These are phyloP conservation scores for Rhinopomastus cyanomelas DNA, from an alignment of 2,113 vertebrate species.

Conservation along the genomic window DNA sequence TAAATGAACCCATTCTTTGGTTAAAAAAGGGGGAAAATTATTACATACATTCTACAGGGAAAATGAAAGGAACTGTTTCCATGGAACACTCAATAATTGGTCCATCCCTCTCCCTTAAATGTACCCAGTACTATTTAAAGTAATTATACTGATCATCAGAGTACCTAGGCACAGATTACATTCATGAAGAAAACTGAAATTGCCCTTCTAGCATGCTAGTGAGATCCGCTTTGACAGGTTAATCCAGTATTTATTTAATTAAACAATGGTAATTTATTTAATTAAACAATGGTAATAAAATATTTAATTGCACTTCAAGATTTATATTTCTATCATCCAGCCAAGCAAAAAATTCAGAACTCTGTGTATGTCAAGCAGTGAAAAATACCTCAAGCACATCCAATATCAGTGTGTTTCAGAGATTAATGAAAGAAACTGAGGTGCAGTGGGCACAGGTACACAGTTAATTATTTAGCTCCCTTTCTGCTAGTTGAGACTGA, in stretches of 20 bases:
- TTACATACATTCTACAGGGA: not conserved
- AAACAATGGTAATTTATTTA: slow-evolving; percentile 38
- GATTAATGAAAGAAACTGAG: not conserved
- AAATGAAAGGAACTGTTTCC: not conserved
- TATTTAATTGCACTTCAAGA: slow-evolving; percentile 9
- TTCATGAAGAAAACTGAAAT: slow-evolving; percentile 7
- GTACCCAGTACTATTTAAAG: not conserved
- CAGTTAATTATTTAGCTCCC: slow-evolving; percentile 16
- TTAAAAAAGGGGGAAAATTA: not conserved
- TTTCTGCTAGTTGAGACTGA: slow-evolving; percentile 1
- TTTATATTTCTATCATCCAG: not conserved
- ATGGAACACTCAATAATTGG: not conserved
- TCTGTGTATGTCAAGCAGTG: not conserved
- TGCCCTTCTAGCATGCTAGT: not conserved
- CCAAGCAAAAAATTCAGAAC: not conserved
- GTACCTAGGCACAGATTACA: not conserved
- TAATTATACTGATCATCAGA: slow-evolving; percentile 11
- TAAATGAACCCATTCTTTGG: not conserved
- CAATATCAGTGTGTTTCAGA: not conserved
- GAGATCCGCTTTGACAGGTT: slow-evolving; percentile 46
- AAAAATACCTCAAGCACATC: not conserved
- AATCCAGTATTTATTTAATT: slow-evolving; percentile 33
- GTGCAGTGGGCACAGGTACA: not conserved
- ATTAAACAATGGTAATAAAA: slow-evolving; percentile 43
- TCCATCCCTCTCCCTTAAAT: not conserved